These are phyloP conservation scores for Cistogaster globosa DNA, from an alignment of 2,888 invertebrate species.

Conservation along the genomic window DNA sequence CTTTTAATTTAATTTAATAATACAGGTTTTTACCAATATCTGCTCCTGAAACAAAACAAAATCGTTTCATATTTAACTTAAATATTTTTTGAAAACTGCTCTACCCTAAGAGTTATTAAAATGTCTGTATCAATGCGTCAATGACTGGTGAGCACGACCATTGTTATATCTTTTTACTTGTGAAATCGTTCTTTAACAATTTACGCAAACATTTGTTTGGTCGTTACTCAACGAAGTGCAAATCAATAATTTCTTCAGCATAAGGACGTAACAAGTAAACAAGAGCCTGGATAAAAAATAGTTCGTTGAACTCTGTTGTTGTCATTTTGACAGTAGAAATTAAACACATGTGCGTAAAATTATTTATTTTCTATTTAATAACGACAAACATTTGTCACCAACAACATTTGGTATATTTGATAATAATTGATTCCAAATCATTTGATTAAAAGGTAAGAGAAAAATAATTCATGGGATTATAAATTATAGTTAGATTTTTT, in stretches of 20 bases:
- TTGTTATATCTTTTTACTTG: conserved; percentile 34
- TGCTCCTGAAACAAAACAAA: too few relatives aligned
- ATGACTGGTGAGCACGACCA: conserved; percentile 4
- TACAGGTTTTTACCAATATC: too few relatives aligned
- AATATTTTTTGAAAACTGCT: neutral
- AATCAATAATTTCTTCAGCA: neutral
- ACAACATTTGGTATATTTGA: too few relatives aligned
- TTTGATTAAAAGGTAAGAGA: too few relatives aligned
- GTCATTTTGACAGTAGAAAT: conserved; percentile 5
- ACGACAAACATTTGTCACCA: too few relatives aligned
- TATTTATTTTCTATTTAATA: neutral
- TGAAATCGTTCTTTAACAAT: conserved; percentile 58
- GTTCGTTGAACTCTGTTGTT: conserved; percentile 27
- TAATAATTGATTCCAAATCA: too few relatives aligned
- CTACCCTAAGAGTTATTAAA: neutral
- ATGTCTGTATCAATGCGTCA: neutral
- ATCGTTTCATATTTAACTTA: too few relatives aligned
- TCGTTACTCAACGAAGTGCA: conserved; percentile 1
- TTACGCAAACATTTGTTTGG: conserved; percentile 56
- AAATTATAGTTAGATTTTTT: too few relatives aligned
- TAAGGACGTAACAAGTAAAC: conserved; percentile 21
- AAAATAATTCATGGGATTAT: too few relatives aligned
- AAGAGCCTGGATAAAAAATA: neutral
- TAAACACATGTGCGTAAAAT: neutral
- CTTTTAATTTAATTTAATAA: too few relatives aligned